Conservation (phyloP, 2,797 vertebrate genomes). For the Acrossocheilus wenchowensis region DNA sequence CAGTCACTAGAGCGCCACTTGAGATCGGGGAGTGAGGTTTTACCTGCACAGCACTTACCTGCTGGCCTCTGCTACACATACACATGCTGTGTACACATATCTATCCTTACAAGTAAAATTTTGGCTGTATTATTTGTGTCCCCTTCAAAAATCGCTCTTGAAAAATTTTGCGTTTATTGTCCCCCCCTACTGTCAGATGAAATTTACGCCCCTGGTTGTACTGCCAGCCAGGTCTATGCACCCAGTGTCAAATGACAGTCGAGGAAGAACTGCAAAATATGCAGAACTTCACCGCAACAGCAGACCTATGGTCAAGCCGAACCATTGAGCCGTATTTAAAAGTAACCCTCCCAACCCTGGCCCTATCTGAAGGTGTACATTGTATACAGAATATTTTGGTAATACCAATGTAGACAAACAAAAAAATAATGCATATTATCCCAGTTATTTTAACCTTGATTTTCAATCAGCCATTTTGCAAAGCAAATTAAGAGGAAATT, state of each 20-base stretch:
- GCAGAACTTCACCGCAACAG: neutral
- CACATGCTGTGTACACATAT: too few species aligned
- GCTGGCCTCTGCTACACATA: too few species aligned
- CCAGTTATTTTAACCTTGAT: neutral
- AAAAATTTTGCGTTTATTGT: too few species aligned
- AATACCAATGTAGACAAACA: neutral
- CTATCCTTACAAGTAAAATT: too few species aligned
- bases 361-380: neutral
- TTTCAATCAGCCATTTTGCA: constrained; percentile 2
- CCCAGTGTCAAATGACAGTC: neutral
- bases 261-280: neutral
- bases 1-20: too few species aligned
- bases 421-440: neutral
- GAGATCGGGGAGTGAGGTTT: too few species aligned
- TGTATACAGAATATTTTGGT: neutral
- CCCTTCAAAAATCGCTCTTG: too few species aligned
- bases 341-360: too few species aligned
- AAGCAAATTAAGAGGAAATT: constrained; percentile 18
- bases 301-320: neutral
- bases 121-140: too few species aligned
- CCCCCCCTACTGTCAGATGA: too few species aligned
- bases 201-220: too few species aligned
- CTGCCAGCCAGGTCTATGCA: neutral
- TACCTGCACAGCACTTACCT: too few species aligned
- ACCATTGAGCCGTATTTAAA: neutral